Evolutionary conservation across 1,140 invertebrate species (phyloP), one percentile per base, ranked within the genome.

Genomic region (Linepithema humile): DNA sequence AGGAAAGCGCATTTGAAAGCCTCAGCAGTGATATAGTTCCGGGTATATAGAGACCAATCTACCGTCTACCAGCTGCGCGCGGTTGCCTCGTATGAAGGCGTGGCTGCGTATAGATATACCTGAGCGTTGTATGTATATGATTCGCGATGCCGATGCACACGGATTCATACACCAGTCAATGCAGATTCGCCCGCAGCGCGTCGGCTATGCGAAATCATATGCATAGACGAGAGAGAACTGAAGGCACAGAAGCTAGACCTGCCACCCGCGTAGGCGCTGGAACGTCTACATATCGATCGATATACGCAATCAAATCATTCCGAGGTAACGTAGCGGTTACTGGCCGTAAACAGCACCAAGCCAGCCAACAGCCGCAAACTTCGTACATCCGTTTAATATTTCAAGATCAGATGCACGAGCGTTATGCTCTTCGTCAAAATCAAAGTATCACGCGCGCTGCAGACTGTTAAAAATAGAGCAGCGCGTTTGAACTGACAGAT

Each of bases 231-330:
- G 78, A 82, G 60, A 78, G 45, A 80, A 62, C 26, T 53, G 20
- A 73, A 57, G 45, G 40, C 29, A 23, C 7, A 15, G 7, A 15
- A 45, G 38, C 40, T 35, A n/a, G 43, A 50, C 15, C 9, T 23
- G 43, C 40, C 40, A 9, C 40, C 62, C 59, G 43, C 73, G 57
- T 77, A 77, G 35, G 40, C 64, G 12, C 32, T 15, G 62, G 48
- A 78, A 78, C 35, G 35, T 80, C 64, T 70, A 20, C 17, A 7
- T 35, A 70, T 57, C 35, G 64, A 80, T 80, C 35, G 48, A 70
- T 65, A 10, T 3, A 26, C 48, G 35, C 48, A 69, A 70, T 70
- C 75, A 80, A 80, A 70, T 70, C 48, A 70, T 80, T 80, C 48
- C 23, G 35, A 69, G 64, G 48, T 55, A 67, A 75, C 48, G 35